phyloP scores from a whole-genome alignment of 2,797 vertebrate species.

The Chaetophractus vellerosus region DNA sequence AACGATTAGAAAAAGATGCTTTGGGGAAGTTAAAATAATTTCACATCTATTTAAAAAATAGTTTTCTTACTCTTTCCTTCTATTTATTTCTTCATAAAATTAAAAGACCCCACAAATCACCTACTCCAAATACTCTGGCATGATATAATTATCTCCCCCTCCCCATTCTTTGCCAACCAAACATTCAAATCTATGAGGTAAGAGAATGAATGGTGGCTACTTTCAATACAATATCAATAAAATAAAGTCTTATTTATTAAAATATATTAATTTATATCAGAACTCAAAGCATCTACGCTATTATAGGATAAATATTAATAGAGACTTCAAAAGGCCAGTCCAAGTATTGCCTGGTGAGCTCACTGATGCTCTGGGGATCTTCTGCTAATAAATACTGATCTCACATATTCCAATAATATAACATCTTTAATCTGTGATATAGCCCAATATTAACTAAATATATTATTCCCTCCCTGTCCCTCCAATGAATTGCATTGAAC shows the following conservation, averaged over 20 bases:
- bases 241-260: slow-evolving; percentile 34
- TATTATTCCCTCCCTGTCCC: not conserved
- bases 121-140: not conserved
- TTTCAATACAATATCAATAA: slow-evolving; percentile 32
- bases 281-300: not conserved
- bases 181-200: not conserved
- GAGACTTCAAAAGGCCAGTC: slow-evolving; percentile 3
- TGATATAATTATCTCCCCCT: slow-evolving; percentile 7
- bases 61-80: slow-evolving; percentile 13
- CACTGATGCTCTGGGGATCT: not conserved
- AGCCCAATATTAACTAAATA: slow-evolving; percentile 54
- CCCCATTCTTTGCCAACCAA: not conserved
- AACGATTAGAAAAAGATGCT: slow-evolving; percentile 19
- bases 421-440: slow-evolving; percentile 8
- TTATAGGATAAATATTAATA: not conserved
- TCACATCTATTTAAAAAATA: slow-evolving; percentile 54
- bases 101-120: not conserved
- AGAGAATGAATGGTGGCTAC: slow-evolving; percentile 27
- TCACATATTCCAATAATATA: slow-evolving; percentile 57
- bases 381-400: slow-evolving; percentile 42
- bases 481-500: not conserved
- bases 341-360: not conserved
- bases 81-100: slow-evolving; percentile 33
- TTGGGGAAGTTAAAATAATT: slow-evolving; percentile 51
- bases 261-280: slow-evolving; percentile 45